Evolutionary conservation across 2,113 vertebrate genomes (phyloP), one percentile per base, ranked within the genome.

Genomic region (Sapayoa aenigma): DNA sequence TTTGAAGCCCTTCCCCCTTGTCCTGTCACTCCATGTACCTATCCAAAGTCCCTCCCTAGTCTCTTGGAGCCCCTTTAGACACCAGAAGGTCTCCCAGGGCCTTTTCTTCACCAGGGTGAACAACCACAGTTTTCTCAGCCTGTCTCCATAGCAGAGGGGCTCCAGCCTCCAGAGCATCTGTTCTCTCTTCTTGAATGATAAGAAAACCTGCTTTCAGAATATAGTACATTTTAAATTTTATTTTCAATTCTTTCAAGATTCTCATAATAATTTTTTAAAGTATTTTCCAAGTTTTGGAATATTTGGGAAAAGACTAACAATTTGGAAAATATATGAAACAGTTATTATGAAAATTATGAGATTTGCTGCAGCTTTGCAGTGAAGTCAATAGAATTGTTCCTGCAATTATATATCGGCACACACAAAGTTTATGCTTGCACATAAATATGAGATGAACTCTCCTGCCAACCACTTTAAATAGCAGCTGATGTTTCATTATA

Each of bases 401-500:
- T 89, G 67, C 68, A 63, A 50, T 50, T 91, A 47, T 90, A 14
- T 41, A 86, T 88, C 63, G 66, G 46, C 44, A 76, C 37, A 60
- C 37, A 47, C 50, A 77, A 80, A 92, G 53, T 53, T 86, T 56
- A 66, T 58, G 24, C 13, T 72, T 59, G 28, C 58, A 67, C 3
- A 7, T 82, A 82, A 95, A 79, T 53, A 49, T 33, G 63, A 74
- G 69, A 80, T 47, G 24, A 79, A 80, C 39, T 80, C 11, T 73
- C 46, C 42, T 87, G 41, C 46, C 60, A 79, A 58, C 12, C 28
- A 55, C 30, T 87, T 84, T 58, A 86, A 44, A 39, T 42, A 65
- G 44, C 78, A 89, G 44, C 59, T 93, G 78, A 75, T 74, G 44
- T 93, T 96, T 85, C 33, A 52, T 78, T 93, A 55, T 42, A 42